phyloP scores from a whole-genome alignment of 2,888 invertebrate genomes.

The Cosmorhoe ocellata region DNA sequence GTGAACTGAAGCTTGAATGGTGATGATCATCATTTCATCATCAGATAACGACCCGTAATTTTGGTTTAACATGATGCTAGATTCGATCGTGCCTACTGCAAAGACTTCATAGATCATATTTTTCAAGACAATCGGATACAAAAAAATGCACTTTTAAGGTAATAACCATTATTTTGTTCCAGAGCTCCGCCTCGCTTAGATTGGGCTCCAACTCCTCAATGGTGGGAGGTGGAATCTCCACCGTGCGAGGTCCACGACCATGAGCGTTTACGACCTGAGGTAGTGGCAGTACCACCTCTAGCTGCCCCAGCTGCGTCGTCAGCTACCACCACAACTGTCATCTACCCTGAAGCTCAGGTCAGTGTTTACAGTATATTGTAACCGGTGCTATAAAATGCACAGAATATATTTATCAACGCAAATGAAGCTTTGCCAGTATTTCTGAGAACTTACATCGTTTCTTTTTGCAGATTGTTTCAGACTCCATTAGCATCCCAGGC shows the following conservation, averaged over 20 bases:
- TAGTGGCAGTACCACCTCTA: slow-evolving; percentile 95
- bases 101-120: too few relatives aligned
- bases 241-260: slow-evolving; percentile 93
- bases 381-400: too few relatives aligned
- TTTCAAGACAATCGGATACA: too few relatives aligned
- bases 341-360: slow-evolving; percentile 96
- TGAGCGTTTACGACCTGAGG: slow-evolving; percentile 91
- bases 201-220: slow-evolving; percentile 78
- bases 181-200: slow-evolving; percentile 71
- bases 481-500: slow-evolving; percentile 96
- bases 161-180: slow-evolving; percentile 23
- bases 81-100: too few relatives aligned
- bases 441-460: slow-evolving; percentile 8
- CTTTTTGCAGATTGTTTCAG: slow-evolving; percentile 92
- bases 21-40: too few relatives aligned
- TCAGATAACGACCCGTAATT: too few relatives aligned
- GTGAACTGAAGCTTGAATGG: too few relatives aligned
- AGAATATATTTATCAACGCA: too few relatives aligned
- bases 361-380: background rate
- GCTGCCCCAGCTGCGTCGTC: slow-evolving; percentile 95
- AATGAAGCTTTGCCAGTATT: too few relatives aligned
- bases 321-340: slow-evolving; percentile 91
- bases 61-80: too few relatives aligned
- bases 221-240: slow-evolving; percentile 81
- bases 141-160: too few relatives aligned